Evolutionary conservation across 2,113 vertebrate genomes (phyloP).

Genomic region (Glaucidium brasilianum): DNA sequence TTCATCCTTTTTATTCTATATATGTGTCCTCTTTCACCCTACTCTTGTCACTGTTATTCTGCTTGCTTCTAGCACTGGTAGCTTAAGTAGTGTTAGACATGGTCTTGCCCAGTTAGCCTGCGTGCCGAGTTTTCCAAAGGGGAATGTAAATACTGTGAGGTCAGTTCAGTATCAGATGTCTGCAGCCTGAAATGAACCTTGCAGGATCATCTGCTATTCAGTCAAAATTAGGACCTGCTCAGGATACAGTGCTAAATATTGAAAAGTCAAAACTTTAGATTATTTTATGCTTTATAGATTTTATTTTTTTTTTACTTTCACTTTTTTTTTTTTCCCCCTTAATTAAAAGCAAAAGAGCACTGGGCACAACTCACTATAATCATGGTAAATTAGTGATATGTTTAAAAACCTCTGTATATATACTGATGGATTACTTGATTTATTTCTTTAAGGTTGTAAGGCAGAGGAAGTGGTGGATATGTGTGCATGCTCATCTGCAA

Average conservation of each 20-base stretch:
- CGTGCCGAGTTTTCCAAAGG: conserved; percentile 24
- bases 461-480: background rate
- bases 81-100: background rate
- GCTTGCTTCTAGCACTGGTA: conserved; percentile 22
- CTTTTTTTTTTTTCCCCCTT: background rate
- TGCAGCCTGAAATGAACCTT: conserved; percentile 50
- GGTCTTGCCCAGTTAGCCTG: conserved; percentile 25
- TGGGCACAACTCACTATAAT: background rate
- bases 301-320: background rate
- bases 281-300: background rate
- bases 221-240: background rate
- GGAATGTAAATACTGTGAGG: conserved; percentile 50
- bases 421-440: background rate
- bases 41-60: background rate
- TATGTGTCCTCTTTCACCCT: background rate
- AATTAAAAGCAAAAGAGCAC: background rate
- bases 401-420: background rate
- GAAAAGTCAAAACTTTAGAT: background rate
- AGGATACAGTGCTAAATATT: background rate
- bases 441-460: background rate
- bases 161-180: conserved; percentile 42
- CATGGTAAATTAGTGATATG: background rate
- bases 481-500: background rate
- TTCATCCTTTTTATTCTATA: background rate
- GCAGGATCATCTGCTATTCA: background rate